Evolutionary conservation across 1,140 invertebrate genomes (phyloP), one percentile per base, ranked within the genome.

Genomic region (Eufriesea mexicana): DNA sequence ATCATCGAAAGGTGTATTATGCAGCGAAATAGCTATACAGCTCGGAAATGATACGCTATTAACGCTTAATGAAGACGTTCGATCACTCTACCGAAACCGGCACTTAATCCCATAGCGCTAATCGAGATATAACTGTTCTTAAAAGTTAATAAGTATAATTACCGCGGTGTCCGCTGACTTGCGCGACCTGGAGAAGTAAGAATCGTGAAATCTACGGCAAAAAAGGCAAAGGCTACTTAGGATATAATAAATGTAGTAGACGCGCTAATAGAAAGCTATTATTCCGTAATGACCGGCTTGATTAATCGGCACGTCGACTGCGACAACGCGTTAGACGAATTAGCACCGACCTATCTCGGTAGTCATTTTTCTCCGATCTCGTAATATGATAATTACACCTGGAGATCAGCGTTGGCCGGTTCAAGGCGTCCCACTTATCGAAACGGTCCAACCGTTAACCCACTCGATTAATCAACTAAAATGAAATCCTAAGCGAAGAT

Each of bases 341-440:
- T 54, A 20, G 25, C 61, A 51, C 5, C 28, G 14, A 45, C 20
- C 72, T 57, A 25, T 45, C 20, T 66, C 49, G 20, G 10, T 23
- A 16, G 6, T 20, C 7, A 54, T 66, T 77, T 66, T 54, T 55
- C 61, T 66, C 23, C 12, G 9, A 42, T 77, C 49, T 54, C 23
- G 75, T 49, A 45, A 67, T 66, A 76, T 51, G 74, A 49, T 76
- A 76, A 76, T 76, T 51, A 64, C 23, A 51, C 28, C 8, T 7
- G 10, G 18, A 47, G 28, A 20, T 72, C 25, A 18, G 16, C 9
- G 49, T 42, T 42, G 7, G 5, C 51, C 10, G 20, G 10, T 54
- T 25, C 47, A 42, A 42, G 28, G n/a, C 9, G 35, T 67, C 49
- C 61, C 35, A 77, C 35, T 77, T 77, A 66, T 20, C 10, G 16